These are phyloP conservation scores for Clarias batrachus DNA, from an alignment of 2,113 vertebrate species.

Conservation along the genomic window DNA sequence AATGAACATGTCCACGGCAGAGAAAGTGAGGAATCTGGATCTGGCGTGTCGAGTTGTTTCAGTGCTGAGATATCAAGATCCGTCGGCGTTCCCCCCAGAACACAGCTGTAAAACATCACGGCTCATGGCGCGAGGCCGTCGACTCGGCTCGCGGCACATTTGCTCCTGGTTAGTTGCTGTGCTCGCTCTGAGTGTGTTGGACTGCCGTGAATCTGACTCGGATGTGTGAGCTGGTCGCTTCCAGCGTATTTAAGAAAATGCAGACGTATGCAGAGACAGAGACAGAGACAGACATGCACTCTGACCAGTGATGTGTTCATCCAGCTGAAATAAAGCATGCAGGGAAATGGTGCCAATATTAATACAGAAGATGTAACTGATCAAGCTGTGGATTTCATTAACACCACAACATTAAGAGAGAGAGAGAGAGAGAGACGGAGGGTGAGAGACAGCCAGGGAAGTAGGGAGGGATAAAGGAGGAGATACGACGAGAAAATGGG, in stretches of 20 bases:
- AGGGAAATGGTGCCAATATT: neutral
- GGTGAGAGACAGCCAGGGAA: no score
- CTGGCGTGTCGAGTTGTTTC: slow-evolving; percentile 49
- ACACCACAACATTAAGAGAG: no score
- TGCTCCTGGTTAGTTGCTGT: slow-evolving; percentile 49
- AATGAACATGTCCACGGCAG: neutral
- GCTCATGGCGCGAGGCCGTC: slow-evolving; percentile 22
- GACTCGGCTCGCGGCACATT: slow-evolving; percentile 50
- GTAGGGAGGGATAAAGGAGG: no score
- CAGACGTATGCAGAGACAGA: neutral
- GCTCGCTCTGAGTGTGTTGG: neutral
- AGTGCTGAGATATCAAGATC: slow-evolving; percentile 31
- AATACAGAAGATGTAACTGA: neutral
- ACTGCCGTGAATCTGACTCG: slow-evolving; percentile 24
- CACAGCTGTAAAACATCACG: slow-evolving; percentile 56
- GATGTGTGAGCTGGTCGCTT: slow-evolving; percentile 26
- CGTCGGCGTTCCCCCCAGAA: slow-evolving; percentile 7
- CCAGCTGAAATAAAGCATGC: neutral
- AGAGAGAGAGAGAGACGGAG: neutral
- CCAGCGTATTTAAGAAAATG: slow-evolving; percentile 24
- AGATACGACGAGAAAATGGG: no score
- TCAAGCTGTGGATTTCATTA: neutral
- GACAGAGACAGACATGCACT: slow-evolving; percentile 1
- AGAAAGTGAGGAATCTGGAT: slow-evolving; percentile 10
- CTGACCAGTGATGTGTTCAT: neutral